A percentile compares a stretch with the other conserved stretches of the same genome.
Evolutionary conservation across 92 coral and sea anemone species (phyloP).

Genomic region (Umimayanthus chanpuru): DNA sequence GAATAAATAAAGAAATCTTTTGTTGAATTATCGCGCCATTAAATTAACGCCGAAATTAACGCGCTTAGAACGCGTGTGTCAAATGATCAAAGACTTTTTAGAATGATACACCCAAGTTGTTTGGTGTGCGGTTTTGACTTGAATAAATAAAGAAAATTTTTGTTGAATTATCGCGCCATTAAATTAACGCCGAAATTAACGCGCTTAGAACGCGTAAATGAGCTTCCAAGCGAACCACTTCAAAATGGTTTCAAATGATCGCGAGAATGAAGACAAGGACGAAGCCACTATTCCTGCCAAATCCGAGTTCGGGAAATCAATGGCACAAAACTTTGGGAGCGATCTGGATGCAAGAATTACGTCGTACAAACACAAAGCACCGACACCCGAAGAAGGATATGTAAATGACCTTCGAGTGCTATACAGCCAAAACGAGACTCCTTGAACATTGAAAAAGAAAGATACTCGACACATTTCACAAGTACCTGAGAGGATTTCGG

Average conservation of each 20-base stretch:
- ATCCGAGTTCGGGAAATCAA: slow-evolving; percentile 87
- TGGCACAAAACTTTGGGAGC: slow-evolving; percentile 88
- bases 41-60: no score
- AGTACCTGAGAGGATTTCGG: slow-evolving; percentile 94
- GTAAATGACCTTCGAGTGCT: slow-evolving; percentile 90
- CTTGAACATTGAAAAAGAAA: slow-evolving; percentile 87
- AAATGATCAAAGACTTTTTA: no score
- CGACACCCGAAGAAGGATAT: slow-evolving; percentile 96
- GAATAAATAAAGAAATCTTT: no score
- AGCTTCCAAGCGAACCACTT: slow-evolving; percentile 88
- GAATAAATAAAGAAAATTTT: no score
- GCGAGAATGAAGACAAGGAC: slow-evolving; percentile 78
- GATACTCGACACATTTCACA: slow-evolving; percentile 88
- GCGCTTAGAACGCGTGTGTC: no score
- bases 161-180: no score
- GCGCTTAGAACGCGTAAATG: slow-evolving; percentile 56
- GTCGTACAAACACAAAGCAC: slow-evolving; percentile 89
- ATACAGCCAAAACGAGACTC: slow-evolving; percentile 92
- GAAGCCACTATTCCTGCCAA: slow-evolving; percentile 77
- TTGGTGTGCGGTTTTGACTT: no score
- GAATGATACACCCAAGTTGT: no score
- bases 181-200: no score
- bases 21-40: no score
- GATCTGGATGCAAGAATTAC: slow-evolving; percentile 86
- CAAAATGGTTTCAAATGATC: slow-evolving; percentile 79